Evolutionary conservation across 2,113 vertebrate genomes (phyloP), one percentile per base, ranked within the genome.

Genomic region (Pimephales promelas): DNA sequence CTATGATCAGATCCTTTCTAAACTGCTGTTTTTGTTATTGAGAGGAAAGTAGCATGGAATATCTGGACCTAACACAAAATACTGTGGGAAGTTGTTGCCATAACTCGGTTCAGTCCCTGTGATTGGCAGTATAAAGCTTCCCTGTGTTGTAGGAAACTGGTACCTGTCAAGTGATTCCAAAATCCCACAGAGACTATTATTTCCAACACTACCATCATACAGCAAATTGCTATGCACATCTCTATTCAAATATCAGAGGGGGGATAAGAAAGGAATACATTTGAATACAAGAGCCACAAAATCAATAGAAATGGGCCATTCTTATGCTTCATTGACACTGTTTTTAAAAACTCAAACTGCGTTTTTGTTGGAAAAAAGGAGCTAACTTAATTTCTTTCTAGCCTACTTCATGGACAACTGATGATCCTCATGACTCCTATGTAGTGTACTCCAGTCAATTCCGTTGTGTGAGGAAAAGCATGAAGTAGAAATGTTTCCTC

Each of bases 141-240:
- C 16, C 18, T 57, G 74, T 57, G 49, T 76, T 57, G 36, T 7
- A 20, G 52, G 52, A 77, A 56, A 75, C 26, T 10, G 20, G 74
- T 20, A 40, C 74, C 20, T 77, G 52, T 77, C 26, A 77, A 77
- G 74, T 59, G 28, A 14, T 24, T 70, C 66, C 66, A 43, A 43
- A 70, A 43, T 77, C 52, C 52, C 74, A 40, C 52, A 57, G 31
- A 77, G 74, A 57, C 14, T 76, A 31, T 76, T 76, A 13, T 3
- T 28, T 74, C 45, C 72, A 52, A 9, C 47, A 4, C 72, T 57
- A 24, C 74, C 31, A 57, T 36, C 20, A 57, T 57, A n/a, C 52
- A 2, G 74, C 31, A 76, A 24, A 75, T 18, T 36, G 8, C 6
- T 64, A 16, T 28, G 7, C 61, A 31, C 9, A 20, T n/a, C 11